A percentile compares a stretch with the other conserved stretches of the same genome.
Evolutionary conservation across 2,888 invertebrate species (phyloP).

Genomic region (Pachliopta kotzebuea): DNA sequence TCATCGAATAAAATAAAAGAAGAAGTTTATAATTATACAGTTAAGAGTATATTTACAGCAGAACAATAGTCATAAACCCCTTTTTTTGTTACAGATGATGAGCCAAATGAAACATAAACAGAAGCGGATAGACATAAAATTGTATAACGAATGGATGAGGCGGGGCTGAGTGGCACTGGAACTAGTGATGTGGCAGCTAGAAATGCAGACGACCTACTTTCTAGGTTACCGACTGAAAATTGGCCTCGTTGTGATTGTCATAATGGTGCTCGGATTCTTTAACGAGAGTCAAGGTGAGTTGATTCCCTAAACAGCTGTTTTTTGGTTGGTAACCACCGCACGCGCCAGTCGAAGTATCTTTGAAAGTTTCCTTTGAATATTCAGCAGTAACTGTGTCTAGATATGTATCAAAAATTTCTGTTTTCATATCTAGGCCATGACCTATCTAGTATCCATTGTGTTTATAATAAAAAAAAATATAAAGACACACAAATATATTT

Average conservation of each 20-base stretch:
- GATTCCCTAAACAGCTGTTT: neutral
- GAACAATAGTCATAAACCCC: no score
- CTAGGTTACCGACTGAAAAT: conserved; percentile 64
- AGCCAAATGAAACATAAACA: conserved; percentile 41
- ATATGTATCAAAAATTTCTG: neutral
- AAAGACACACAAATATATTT: no score
- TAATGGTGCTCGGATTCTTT: conserved; percentile 68
- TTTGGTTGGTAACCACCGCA: neutral
- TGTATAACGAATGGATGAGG: conserved; percentile 67
- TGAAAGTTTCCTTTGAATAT: neutral
- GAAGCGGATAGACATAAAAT: conserved; percentile 36
- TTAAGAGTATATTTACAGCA: no score
- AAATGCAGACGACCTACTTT: conserved; percentile 50
- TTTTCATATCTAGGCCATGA: neutral
- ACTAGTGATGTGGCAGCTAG: conserved; percentile 47
- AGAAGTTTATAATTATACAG: no score
- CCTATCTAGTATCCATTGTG: neutral
- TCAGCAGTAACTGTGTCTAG: neutral
- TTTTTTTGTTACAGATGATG: conserved; percentile 59
- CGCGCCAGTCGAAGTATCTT: neutral
- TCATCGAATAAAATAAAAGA: no score
- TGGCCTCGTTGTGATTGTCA: conserved; percentile 59
- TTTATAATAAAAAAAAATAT: no score
- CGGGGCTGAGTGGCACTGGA: conserved; percentile 50
- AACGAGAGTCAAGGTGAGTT: conserved; percentile 67